Evolutionary conservation across 1,140 invertebrate species (phyloP).

Genomic region (Chymomyza costata): DNA sequence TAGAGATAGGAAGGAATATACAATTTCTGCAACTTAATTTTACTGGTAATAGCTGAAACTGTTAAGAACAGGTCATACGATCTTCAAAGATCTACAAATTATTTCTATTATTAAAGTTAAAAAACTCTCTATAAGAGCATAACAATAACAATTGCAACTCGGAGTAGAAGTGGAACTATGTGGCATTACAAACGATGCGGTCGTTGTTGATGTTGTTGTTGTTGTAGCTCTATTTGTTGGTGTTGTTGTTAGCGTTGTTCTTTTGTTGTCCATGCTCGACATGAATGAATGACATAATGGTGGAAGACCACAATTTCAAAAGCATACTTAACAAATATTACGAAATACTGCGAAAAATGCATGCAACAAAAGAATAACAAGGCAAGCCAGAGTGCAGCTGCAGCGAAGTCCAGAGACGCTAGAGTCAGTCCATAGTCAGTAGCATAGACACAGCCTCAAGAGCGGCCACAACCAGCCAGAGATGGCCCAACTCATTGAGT

Average conservation of each 20-base stretch:
- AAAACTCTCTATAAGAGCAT: no score
- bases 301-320: constrained; percentile 72
- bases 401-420: not conserved
- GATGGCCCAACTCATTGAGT: not conserved
- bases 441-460: constrained; percentile 22
- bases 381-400: constrained; percentile 26
- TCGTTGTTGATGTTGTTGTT: constrained; percentile 28
- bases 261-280: constrained; percentile 15
- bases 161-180: constrained; percentile 25
- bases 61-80: no score
- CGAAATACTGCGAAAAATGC: constrained; percentile 70
- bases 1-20: no score
- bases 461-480: no score
- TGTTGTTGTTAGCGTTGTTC: no score
- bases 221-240: constrained; percentile 21
- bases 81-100: no score
- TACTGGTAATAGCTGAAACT: no score
- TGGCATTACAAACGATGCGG: constrained; percentile 35
- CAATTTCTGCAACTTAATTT: no score
- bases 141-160: constrained; percentile 13
- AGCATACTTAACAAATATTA: constrained; percentile 72
- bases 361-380: constrained; percentile 70
- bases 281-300: constrained; percentile 68
- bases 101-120: no score
- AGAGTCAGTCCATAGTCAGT: no score